Base-by-base conservation (phyloP, 2,797 vertebrate species). In the Acanthis flammea region DNA sequence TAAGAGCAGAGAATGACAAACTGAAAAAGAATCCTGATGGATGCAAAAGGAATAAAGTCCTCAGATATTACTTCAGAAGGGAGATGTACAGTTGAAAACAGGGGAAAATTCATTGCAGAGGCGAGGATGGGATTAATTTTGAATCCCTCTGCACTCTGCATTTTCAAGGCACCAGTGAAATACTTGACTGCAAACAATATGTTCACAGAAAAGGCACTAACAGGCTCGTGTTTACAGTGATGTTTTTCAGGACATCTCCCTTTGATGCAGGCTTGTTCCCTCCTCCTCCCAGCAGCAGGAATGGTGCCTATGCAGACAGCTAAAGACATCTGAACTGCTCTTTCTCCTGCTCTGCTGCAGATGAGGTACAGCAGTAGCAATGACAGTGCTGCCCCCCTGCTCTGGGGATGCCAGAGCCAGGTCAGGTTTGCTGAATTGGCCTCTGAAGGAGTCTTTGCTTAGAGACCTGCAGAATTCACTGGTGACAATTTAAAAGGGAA, bases 361-460 rank as follows among this genome's bases (percentile, higher is more conserved):
- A 23, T 27, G 17, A 37, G n/a, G 8, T 0, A 9, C 0, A 19
- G 28, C 53, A 51, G 31, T 0, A 44, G 53, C 22, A 35, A 2
- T 37, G 53, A 9, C n/a, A 51, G n/a, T 7, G 27, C 28, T 66
- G 12, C n/a, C 41, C 9, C 44, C 15, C 44, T 28, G 51, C 37
- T n/a, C 61, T 66, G 53, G 54, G 28, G 54, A 28, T 39, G 7
- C 2, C 9, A 13, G 3, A 60, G 62, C 45, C 19, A 5, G 19
- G 15, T 28, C 45, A 39, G 45, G 23, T 51, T 85, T 75, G 62
- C 10, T n/a, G 53, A 13, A 37, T 10, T 75, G 53, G 61, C 23
- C 53, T n/a, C 53, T 51, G 70, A 14, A 35, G 31, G 13, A 42
- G 5, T 14, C 1, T 37, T 37, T 67, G 71, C 19, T 51, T 42